Base-by-base conservation (phyloP, 2,888 invertebrate genomes). In the Polyommatus icarus region DNA sequence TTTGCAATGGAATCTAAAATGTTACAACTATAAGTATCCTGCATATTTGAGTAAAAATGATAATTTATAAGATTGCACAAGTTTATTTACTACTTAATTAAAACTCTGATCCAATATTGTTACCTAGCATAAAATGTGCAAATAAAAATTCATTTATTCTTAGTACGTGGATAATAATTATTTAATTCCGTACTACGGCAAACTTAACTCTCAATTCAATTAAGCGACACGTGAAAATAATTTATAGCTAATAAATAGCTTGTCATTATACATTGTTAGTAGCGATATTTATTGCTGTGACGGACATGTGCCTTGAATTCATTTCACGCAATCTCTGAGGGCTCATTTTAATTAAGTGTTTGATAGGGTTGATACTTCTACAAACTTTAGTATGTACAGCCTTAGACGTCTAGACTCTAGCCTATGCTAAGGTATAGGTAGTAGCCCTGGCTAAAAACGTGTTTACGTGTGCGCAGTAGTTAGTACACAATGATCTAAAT, bases 381-480 rank as follows among this genome's bases (percentile, higher is more conserved):
- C 29, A 18, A 67, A 29, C 67, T 18, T 8, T 32, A 67, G 67
- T 67, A 32, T 6, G 1, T 6, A 15, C 18, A 15, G 67, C 29
- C 29, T 15, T 29, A 32, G 29, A 67, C 20, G 29, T 29, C 50
- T 36, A 20, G 1, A 15, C 29, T 29, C 50, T 36, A 20, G 1
- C 29, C 29, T 67, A 32, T 32, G 29, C 29, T 15, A 67, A 6
- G 4, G 24, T 6, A 29, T 67, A 15, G 29, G 1, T 6, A 6
- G 29, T 15, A 29, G 32, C 67, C 67, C 67, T 67, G 29, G 15
- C 29, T 67, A 29, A 67, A 40, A 73, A 73, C 75, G 54, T 75
- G 75, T 75, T 75, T 75, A 24, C 3, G 54, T 75, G 50, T 75
- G 75, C 75, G 75, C 75, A 75, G 75, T 75, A 54, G 54, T 54